Evolutionary conservation across 2,113 vertebrate species (phyloP).

Genomic region (Paramormyrops kingsleyae): DNA sequence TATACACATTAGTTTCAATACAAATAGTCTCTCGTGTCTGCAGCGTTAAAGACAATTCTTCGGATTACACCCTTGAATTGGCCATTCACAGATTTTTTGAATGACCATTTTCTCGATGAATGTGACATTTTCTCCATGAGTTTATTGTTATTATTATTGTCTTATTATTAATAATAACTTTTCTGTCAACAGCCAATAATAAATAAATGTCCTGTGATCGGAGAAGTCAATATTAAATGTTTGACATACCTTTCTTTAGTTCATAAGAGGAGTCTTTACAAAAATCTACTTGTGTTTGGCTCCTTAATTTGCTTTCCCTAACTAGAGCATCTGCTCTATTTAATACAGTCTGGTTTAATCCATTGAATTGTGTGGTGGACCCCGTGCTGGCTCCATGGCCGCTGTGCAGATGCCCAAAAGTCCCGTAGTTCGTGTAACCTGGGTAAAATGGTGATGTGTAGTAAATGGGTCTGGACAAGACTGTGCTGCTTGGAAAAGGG

Average conservation of each 20-base stretch:
- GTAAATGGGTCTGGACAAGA: slow-evolving; percentile 74
- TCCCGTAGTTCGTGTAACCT: slow-evolving; percentile 77
- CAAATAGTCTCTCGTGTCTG: slow-evolving; percentile 82
- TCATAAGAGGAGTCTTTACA: slow-evolving; percentile 78
- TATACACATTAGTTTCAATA: slow-evolving; percentile 99
- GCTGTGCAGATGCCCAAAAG: slow-evolving; percentile 70
- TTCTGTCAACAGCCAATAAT: slow-evolving; percentile 61
- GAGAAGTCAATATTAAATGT: slow-evolving; percentile 73
- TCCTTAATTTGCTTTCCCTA: slow-evolving; percentile 70
- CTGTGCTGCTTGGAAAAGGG: slow-evolving; percentile 64
- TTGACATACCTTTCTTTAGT: slow-evolving; percentile 78
- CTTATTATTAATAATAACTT: slow-evolving; percentile 38
- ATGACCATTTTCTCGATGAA: slow-evolving; percentile 75
- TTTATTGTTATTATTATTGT: slow-evolving; percentile 46
- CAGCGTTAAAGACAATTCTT: slow-evolving; percentile 81
- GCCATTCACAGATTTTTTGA: slow-evolving; percentile 68
- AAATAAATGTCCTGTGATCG: slow-evolving; percentile 67
- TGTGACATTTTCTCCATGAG: slow-evolving; percentile 48
- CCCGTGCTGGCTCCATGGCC: slow-evolving; percentile 52
- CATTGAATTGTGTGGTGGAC: slow-evolving; percentile 65
- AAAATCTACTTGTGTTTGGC: slow-evolving; percentile 69
- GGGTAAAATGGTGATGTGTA: slow-evolving; percentile 78
- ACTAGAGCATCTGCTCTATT: slow-evolving; percentile 70
- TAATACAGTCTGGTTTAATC: slow-evolving; percentile 82
- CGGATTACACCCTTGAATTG: slow-evolving; percentile 68